Evolutionary conservation across 2,888 invertebrate species (phyloP).

Genomic region (Pseudoips prasinana): DNA sequence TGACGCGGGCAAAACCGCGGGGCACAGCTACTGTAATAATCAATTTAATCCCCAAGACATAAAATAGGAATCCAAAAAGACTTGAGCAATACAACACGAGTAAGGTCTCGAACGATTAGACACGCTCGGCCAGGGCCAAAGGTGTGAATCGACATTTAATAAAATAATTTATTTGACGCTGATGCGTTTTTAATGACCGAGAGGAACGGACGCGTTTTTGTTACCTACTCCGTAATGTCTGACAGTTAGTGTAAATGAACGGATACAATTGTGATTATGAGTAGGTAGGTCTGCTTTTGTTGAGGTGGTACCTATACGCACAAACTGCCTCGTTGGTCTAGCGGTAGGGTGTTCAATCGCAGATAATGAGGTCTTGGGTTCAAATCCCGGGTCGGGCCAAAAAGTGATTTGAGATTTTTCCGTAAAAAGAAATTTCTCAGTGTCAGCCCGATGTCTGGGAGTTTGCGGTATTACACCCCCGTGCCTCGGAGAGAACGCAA

Average conservation of each 20-base stretch:
- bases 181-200: constrained; percentile 75
- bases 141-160: constrained; percentile 78
- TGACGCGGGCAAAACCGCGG: too few relatives aligned
- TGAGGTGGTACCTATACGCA: too few relatives aligned
- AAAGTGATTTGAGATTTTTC: too few relatives aligned
- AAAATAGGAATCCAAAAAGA: constrained; percentile 14
- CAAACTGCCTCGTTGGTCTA: too few relatives aligned
- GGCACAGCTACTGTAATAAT: too few relatives aligned
- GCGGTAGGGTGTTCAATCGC: too few relatives aligned
- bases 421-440: too few relatives aligned
- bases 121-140: constrained; percentile 55
- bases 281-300: neutral
- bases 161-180: constrained; percentile 69
- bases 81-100: constrained; percentile 34
- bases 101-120: constrained; percentile 53
- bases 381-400: too few relatives aligned
- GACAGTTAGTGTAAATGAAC: constrained; percentile 22
- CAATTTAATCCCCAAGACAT: neutral
- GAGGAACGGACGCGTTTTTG: constrained; percentile 31
- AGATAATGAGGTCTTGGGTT: too few relatives aligned
- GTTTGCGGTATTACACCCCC: too few relatives aligned
- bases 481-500: too few relatives aligned
- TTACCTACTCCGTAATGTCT: constrained; percentile 19
- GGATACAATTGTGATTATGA: neutral
- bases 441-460: too few relatives aligned